Evolutionary conservation across 2,797 vertebrate genomes (phyloP), one percentile per base, ranked within the genome.

Genomic region (Merluccius polli): DNA sequence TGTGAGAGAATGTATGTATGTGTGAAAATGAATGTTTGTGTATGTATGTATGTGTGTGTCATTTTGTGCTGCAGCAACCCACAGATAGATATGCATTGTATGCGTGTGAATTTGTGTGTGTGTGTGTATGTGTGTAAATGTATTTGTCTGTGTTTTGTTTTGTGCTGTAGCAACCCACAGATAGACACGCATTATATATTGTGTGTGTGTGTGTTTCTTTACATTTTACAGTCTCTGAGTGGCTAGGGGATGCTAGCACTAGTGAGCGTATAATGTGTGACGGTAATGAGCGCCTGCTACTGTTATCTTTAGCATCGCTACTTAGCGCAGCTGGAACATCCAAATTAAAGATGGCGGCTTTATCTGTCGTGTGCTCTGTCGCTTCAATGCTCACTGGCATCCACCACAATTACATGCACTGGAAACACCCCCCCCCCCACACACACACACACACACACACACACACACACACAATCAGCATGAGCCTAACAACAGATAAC

Each of bases 221-320:
- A 41, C 38, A 41, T 12, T 41, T 13, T 13, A 11, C 38, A 41
- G 44, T 48, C 44, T 16, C 5, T 59, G 48, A 67, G 75, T 82
- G 84, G 85, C 83, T 78, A 76, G 74, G 79, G 63, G 77, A 80
- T 29, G 72, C 4, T n/a, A 2, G 76, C 77, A 69, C 74, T 31
- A 73, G 70, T 77, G 71, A 75, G 73, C 80, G 24, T 1, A 48
- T 69, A 85, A 83, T 79, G 81, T 89, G 87, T 84, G 89, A 90
- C 75, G 31, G 84, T 92, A 92, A 91, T 89, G 86, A 88, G 82
- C 82, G 79, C 83, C 84, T 87, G 81, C 82, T 85, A 81, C 74
- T 88, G 85, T 90, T 89, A 88, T 90, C 84, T 88, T 83, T 52
- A 89, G 85, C 79, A 35, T 85, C 83, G 65, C 59, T 77, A 88